Percentiles rank a stretch among this genome's conserved stretches.
These are phyloP conservation scores for Hydropsyche tenuis DNA, from an alignment of 1,140 invertebrate species.

Conservation along the genomic window DNA sequence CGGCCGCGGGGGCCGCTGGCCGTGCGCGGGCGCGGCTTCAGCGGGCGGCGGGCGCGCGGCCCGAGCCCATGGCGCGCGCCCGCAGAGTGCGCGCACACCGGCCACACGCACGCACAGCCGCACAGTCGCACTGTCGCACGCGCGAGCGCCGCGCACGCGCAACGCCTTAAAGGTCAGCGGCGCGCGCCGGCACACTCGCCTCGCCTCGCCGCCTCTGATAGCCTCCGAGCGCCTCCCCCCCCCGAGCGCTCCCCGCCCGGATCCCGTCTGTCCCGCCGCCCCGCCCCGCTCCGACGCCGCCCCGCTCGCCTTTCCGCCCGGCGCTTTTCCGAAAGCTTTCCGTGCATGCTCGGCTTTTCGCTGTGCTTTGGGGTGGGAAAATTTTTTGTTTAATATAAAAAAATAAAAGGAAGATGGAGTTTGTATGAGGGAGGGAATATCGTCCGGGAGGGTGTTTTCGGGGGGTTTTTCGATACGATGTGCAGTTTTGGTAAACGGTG, in stretches of 20 bases:
- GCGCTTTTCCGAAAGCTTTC: not conserved
- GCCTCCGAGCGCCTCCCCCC: too few relatives aligned
- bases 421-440: too few relatives aligned
- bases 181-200: not conserved
- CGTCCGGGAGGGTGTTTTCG: too few relatives aligned
- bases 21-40: constrained; percentile 50
- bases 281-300: not conserved
- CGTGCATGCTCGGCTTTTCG: too few relatives aligned
- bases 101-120: constrained; percentile 36
- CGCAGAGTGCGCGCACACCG: constrained; percentile 11
- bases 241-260: not conserved
- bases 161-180: constrained; percentile 8
- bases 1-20: constrained; percentile 59
- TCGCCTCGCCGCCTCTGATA: not conserved
- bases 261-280: not conserved
- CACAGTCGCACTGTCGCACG: constrained; percentile 19
- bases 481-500: too few relatives aligned
- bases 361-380: too few relatives aligned
- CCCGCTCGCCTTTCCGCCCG: not conserved
- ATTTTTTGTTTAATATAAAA: too few relatives aligned
- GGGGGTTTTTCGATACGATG: too few relatives aligned
- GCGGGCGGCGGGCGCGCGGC: constrained; percentile 47
- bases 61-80: constrained; percentile 55
- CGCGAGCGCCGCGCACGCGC: constrained; percentile 3
- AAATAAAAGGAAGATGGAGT: too few relatives aligned